These are phyloP conservation scores for Maniola jurtina DNA, from an alignment of 1,140 invertebrate genomes.

Conservation along the genomic window DNA sequence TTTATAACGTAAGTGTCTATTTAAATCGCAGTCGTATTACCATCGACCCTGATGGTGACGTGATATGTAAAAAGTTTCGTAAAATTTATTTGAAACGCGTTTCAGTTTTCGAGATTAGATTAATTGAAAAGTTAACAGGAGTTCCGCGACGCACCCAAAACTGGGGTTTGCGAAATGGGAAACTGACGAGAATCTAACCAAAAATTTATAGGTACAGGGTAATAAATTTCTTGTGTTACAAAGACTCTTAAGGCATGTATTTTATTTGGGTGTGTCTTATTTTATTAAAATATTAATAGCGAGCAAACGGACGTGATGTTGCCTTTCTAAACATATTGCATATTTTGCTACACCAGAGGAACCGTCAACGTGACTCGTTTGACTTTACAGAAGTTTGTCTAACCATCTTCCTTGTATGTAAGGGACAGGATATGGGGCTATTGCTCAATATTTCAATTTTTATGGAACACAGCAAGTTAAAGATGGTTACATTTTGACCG, in stretches of 20 bases:
- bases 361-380: no score
- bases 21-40: background rate
- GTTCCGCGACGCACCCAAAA: conserved; percentile 15
- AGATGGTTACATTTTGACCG: no score
- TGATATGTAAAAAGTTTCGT: conserved; percentile 6
- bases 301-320: no score
- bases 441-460: no score
- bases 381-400: no score
- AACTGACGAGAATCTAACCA: background rate
- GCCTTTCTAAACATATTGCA: no score
- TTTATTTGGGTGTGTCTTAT: background rate
- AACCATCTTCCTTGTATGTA: no score
- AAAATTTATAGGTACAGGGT: background rate
- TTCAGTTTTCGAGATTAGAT: conserved; percentile 43
- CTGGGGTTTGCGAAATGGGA: conserved; percentile 3
- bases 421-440: no score
- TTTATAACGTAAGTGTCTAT: no score
- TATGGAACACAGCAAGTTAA: no score
- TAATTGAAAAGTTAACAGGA: conserved; percentile 49
- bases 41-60: background rate
- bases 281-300: no score
- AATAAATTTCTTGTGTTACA: background rate
- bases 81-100: conserved; percentile 40
- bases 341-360: no score
- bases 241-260: background rate